A percentile compares a stretch with the other conserved stretches of the same genome.
phyloP scores from a whole-genome alignment of 1,140 invertebrate species.

The Bombus impatiens region DNA sequence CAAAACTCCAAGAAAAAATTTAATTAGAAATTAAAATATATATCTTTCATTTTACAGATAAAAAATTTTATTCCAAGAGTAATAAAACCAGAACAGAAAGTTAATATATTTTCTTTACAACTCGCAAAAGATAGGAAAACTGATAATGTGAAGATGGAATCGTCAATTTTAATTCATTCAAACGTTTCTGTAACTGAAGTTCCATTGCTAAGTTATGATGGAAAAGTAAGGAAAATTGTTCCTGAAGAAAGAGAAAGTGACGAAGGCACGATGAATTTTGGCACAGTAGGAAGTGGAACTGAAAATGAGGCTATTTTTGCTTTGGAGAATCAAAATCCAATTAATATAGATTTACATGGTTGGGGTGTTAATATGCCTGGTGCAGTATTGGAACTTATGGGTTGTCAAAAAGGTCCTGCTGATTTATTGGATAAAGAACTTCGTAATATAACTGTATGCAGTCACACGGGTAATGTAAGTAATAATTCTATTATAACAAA shows the following conservation, averaged over 20 bases:
- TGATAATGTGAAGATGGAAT: constrained; percentile 85
- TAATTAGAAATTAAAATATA: not conserved
- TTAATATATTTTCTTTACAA: constrained; percentile 85
- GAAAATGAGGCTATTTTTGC: constrained; percentile 87
- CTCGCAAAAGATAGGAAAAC: constrained; percentile 82
- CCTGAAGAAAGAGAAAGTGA: constrained; percentile 82
- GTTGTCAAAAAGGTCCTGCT: constrained; percentile 85
- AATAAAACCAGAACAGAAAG: constrained; percentile 85
- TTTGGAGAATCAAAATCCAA: constrained; percentile 90
- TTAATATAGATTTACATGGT: constrained; percentile 86
- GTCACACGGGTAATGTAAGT: constrained; percentile 78
- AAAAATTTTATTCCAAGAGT: constrained; percentile 85
- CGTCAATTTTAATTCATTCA: constrained; percentile 86
- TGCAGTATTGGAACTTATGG: constrained; percentile 87
- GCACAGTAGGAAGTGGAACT: constrained; percentile 87
- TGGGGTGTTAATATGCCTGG: constrained; percentile 88
- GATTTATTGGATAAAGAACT: constrained; percentile 77
- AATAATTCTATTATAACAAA: not conserved
- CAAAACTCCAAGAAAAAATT: not conserved
- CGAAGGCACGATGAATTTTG: constrained; percentile 87
- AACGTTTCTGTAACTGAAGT: constrained; percentile 89
- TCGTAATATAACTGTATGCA: constrained; percentile 78
- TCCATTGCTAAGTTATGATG: constrained; percentile 89
- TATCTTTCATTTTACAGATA: constrained; percentile 83
- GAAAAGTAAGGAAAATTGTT: constrained; percentile 85